phyloP scores from a whole-genome alignment of 2,888 invertebrate genomes.

The Spialia ferax region DNA sequence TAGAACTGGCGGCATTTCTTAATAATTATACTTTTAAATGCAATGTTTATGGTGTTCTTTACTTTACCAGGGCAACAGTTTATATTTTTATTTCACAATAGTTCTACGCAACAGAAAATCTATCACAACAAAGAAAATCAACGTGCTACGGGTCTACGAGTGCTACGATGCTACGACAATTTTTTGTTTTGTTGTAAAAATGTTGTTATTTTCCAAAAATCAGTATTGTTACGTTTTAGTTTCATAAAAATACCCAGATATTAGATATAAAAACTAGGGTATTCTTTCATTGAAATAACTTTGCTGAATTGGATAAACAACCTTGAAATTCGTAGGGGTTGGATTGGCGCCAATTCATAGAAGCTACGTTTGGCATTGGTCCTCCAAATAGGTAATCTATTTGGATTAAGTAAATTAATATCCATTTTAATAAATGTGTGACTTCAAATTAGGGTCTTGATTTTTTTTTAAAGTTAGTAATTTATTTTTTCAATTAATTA shows the following conservation, averaged over 20 bases:
- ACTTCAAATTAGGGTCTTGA: too few relatives aligned
- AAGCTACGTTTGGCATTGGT: background rate
- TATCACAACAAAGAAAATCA: background rate
- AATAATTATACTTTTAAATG: constrained; percentile 39
- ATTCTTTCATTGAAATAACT: too few relatives aligned
- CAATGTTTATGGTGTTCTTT: background rate
- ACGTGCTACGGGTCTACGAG: background rate
- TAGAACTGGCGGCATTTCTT: constrained; percentile 19
- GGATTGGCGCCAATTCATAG: constrained; percentile 2
- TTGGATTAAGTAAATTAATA: background rate
- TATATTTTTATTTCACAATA: background rate
- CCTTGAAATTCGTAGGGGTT: background rate
- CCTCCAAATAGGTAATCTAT: background rate
- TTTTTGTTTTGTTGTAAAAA: background rate
- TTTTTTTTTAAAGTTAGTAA: too few relatives aligned
- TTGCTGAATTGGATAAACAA: background rate
- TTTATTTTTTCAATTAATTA: too few relatives aligned
- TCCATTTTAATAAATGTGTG: too few relatives aligned
- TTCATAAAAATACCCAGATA: too few relatives aligned
- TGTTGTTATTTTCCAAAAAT: too few relatives aligned
- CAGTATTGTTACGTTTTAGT: too few relatives aligned
- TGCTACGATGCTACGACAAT: background rate
- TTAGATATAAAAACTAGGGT: too few relatives aligned
- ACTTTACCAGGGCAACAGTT: background rate
- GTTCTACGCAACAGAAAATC: background rate